Evolutionary conservation across 2,113 vertebrate species (phyloP).

Genomic region (Typhlomys cinereus): DNA sequence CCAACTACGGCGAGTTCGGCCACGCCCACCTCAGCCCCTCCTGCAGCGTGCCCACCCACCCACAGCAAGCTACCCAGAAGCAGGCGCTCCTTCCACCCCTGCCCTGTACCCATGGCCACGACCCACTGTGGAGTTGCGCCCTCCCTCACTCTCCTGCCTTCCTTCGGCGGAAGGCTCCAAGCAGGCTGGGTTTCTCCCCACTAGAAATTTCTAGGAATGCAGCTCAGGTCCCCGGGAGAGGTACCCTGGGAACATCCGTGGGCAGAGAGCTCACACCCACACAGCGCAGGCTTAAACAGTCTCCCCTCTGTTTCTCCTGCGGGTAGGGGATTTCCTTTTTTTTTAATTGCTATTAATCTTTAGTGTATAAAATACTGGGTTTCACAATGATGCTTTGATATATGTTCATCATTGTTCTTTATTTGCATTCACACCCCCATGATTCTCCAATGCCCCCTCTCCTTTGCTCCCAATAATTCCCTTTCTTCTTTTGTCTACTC

Average conservation of each 20-base stretch:
- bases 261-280: background rate
- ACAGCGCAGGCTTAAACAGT: background rate
- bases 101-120: fast-evolving
- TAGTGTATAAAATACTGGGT: background rate
- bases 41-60: fast-evolving
- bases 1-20: too few species aligned
- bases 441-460: background rate
- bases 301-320: background rate
- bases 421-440: background rate
- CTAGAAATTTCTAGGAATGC: background rate
- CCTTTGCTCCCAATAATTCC: background rate
- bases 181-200: background rate
- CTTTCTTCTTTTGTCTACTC: background rate
- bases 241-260: fast-evolving
- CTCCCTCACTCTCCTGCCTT: background rate
- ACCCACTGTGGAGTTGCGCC: background rate
- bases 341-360: background rate
- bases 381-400: background rate
- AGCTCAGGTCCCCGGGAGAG: background rate
- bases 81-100: background rate
- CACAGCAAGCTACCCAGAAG: background rate
- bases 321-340: background rate
- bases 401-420: background rate
- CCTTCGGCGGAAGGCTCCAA: background rate
- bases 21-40: background rate